Evolutionary conservation across 2,797 vertebrate genomes (phyloP).

Genomic region (Rhinophrynus dorsalis): DNA sequence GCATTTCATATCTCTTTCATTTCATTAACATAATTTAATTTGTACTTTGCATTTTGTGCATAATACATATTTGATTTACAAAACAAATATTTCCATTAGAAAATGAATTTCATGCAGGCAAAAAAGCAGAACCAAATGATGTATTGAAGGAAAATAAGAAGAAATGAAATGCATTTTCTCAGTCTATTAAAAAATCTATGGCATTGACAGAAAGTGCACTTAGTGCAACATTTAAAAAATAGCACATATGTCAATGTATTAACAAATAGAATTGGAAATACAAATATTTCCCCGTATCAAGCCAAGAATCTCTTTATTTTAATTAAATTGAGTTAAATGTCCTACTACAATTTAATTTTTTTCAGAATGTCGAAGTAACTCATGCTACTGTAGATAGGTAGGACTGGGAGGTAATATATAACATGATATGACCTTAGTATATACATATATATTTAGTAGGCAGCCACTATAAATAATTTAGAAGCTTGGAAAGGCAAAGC

Average conservation of each 20-base stretch:
- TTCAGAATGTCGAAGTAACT: conserved; percentile 72
- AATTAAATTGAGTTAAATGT: conserved; percentile 85
- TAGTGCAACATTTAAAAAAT: conserved; percentile 88
- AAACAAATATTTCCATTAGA: conserved; percentile 99
- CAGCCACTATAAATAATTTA: conserved; percentile 67
- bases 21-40: conserved; percentile 99
- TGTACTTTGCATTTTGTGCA: conserved; percentile 99
- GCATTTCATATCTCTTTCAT: conserved; percentile 99
- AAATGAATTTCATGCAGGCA: conserved; percentile 99
- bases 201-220: conserved; percentile 89
- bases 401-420: conserved; percentile 68
- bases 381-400: conserved; percentile 65
- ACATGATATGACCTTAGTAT: conserved; percentile 72
- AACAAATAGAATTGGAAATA: conserved; percentile 85
- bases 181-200: conserved; percentile 90
- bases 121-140: conserved; percentile 99
- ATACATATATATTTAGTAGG: conserved; percentile 73
- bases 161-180: conserved; percentile 99
- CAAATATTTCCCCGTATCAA: conserved; percentile 84
- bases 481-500: conserved; percentile 62
- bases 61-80: conserved; percentile 99
- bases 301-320: conserved; percentile 86
- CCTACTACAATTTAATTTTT: conserved; percentile 85
- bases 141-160: conserved; percentile 99
- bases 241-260: conserved; percentile 85